phyloP scores from a whole-genome alignment of 2,797 vertebrate genomes.

The Glossophaga mutica region DNA sequence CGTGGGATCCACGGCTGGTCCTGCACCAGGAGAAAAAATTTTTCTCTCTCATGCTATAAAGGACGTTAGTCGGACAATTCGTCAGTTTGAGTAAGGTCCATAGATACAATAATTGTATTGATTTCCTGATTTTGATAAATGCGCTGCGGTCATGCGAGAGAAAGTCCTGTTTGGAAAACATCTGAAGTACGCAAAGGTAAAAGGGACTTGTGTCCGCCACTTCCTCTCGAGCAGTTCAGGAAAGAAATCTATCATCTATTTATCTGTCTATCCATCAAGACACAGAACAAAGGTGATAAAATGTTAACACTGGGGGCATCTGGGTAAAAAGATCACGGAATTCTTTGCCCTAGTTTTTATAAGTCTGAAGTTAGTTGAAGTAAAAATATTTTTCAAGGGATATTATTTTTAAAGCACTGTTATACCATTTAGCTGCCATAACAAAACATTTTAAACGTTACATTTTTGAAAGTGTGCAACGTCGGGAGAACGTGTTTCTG shows the following conservation, averaged over 20 bases:
- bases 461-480: background rate
- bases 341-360: background rate
- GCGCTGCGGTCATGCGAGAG: background rate
- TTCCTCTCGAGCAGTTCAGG: background rate
- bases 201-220: background rate
- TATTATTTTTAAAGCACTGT: background rate
- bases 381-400: background rate
- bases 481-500: background rate
- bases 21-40: background rate
- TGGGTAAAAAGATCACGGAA: background rate
- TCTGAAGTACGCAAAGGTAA: background rate
- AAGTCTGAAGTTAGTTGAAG: slow-evolving; percentile 1
- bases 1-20: background rate
- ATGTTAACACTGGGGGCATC: background rate
- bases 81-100: background rate
- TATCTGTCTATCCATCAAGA: background rate
- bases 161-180: background rate
- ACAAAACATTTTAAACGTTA: background rate
- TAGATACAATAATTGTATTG: background rate
- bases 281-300: background rate
- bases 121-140: background rate
- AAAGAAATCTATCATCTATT: background rate
- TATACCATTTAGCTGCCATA: background rate
- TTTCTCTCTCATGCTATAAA: background rate
- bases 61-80: background rate